A percentile compares a stretch with the other conserved stretches of the same genome.
Evolutionary conservation across 2,113 vertebrate species (phyloP).

Genomic region (Corydoras maculifer): DNA sequence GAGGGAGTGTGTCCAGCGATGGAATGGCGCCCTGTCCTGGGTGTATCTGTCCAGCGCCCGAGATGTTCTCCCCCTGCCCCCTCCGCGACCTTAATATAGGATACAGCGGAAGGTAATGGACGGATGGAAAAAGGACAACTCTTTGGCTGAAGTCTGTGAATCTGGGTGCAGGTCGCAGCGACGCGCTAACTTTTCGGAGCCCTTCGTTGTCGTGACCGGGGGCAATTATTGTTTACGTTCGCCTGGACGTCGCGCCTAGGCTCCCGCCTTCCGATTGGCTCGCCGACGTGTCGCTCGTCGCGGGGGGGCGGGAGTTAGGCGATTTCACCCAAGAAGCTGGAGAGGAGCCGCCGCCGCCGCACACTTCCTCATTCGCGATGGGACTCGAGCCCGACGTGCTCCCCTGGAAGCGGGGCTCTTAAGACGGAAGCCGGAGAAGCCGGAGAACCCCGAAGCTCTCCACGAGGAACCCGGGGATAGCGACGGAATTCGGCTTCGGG

Average conservation of each 20-base stretch:
- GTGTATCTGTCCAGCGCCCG: no score
- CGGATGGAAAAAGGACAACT: no score
- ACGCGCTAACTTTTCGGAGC: background rate
- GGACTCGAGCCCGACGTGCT: background rate
- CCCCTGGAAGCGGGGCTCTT: no score
- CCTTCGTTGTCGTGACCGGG: conserved; percentile 10
- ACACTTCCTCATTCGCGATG: conserved; percentile 16
- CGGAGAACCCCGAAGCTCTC: background rate
- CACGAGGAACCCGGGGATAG: no score
- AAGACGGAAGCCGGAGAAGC: background rate
- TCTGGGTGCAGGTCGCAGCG: background rate
- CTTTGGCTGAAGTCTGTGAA: no score
- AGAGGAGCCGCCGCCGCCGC: background rate
- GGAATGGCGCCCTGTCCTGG: no score
- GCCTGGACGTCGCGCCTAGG: background rate
- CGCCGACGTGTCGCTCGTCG: background rate
- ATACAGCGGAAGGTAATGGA: no score
- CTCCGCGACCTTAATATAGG: no score
- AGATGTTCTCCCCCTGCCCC: no score
- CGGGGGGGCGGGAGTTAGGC: conserved; percentile 9
- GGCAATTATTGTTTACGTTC: conserved; percentile 12
- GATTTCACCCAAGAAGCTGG: conserved; percentile 17
- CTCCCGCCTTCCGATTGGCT: background rate
- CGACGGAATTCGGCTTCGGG: no score
- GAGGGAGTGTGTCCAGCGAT: no score